Evolutionary conservation across 1,140 invertebrate genomes (phyloP).

Genomic region (Halictus rubicundus): DNA sequence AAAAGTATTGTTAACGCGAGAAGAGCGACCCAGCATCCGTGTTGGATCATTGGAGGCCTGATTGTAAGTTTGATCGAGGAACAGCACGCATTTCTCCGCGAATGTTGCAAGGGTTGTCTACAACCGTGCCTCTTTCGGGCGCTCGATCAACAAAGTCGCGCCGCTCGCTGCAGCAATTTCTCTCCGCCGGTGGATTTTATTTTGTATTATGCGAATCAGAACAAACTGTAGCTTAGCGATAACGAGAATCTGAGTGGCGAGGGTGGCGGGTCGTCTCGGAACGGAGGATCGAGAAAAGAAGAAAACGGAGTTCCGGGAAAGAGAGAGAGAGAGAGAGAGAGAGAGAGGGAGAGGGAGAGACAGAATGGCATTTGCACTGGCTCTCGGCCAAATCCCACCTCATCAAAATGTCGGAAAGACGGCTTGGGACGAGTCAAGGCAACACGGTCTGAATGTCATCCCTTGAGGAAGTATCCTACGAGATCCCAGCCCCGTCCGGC

Average conservation of each 20-base stretch:
- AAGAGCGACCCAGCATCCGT: too few species aligned
- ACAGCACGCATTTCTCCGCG: too few species aligned
- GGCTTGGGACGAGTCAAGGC: constrained; percentile 61
- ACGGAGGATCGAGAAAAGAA: not conserved
- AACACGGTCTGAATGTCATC: constrained; percentile 66
- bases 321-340: not conserved
- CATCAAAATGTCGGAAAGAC: constrained; percentile 73
- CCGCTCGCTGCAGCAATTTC: not conserved
- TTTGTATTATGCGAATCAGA: constrained; percentile 48
- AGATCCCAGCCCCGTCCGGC: constrained; percentile 18
- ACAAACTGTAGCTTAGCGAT: constrained; percentile 60
- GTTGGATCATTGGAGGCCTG: too few species aligned
- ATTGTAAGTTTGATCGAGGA: too few species aligned
- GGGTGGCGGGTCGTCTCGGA: constrained; percentile 10
- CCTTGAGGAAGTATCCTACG: constrained; percentile 59
- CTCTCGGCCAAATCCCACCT: constrained; percentile 70
- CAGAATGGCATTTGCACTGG: constrained; percentile 69
- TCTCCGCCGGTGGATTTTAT: constrained; percentile 28
- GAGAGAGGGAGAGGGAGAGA: constrained; percentile 32
- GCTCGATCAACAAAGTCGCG: constrained; percentile 5
- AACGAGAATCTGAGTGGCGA: constrained; percentile 50
- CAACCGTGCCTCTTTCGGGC: not conserved
- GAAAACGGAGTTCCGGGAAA: not conserved
- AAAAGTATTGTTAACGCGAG: too few species aligned
- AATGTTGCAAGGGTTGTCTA: too few species aligned